Conservation (phyloP, 1,140 invertebrate species). For the Atta texana region DNA sequence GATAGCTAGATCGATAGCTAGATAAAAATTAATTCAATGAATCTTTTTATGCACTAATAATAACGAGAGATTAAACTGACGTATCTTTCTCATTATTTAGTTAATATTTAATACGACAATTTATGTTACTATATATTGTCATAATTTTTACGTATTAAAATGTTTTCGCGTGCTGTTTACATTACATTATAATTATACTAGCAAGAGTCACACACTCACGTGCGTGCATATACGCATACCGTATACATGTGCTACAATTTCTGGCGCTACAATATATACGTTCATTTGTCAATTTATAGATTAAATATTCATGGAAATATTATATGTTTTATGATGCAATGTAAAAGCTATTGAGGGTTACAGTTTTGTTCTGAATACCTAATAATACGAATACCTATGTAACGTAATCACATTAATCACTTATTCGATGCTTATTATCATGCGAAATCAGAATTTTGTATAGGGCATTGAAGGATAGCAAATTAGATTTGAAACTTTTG, state of each 20-base stretch:
- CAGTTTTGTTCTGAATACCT: background rate
- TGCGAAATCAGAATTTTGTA: background rate
- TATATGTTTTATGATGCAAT: background rate
- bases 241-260: background rate
- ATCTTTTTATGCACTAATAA: background rate
- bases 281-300: conserved; percentile 6
- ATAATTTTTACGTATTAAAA: conserved; percentile 25
- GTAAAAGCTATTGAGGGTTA: background rate
- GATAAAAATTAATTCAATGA: background rate
- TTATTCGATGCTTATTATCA: background rate
- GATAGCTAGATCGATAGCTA: background rate
- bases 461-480: no score
- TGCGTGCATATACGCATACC: background rate
- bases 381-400: background rate
- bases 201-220: background rate
- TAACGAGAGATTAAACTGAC: background rate
- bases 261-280: background rate
- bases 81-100: background rate
- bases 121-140: background rate
- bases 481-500: no score
- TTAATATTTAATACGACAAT: conserved; percentile 19
- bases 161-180: conserved; percentile 9
- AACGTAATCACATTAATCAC: background rate
- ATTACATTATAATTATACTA: conserved; percentile 12
- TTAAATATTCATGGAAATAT: conserved; percentile 36